A percentile compares a stretch with the other conserved stretches of the same genome.
These are phyloP conservation scores for Rousettus madagascariensis DNA, from an alignment of 2,797 vertebrate genomes.

Conservation along the genomic window DNA sequence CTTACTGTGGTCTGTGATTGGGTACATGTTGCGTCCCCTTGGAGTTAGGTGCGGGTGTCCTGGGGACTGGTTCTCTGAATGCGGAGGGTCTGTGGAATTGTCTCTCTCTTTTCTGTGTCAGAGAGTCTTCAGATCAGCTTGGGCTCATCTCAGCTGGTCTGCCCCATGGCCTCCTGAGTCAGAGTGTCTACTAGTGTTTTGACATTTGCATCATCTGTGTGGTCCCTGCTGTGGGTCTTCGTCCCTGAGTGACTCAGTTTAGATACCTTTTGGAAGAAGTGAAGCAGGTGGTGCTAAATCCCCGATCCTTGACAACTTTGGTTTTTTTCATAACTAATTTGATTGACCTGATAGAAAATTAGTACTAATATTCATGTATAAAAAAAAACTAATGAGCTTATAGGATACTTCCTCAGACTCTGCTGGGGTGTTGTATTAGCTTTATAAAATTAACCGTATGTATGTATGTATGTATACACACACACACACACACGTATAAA, in stretches of 20 bases:
- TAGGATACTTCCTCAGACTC: neutral
- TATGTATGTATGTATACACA: too few relatives aligned
- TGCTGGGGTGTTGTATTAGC: neutral
- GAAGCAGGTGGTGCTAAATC: neutral
- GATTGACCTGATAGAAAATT: neutral
- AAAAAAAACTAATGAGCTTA: neutral
- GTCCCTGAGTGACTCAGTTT: neutral
- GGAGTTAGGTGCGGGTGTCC: neutral
- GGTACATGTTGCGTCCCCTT: neutral
- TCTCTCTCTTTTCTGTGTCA: neutral
- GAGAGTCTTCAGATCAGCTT: neutral
- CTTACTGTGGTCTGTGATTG: neutral
- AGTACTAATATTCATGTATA: conserved; percentile 45
- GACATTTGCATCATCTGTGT: neutral
- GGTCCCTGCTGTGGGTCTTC: neutral
- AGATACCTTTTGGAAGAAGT: neutral
- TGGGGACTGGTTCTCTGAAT: neutral
- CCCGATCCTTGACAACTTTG: neutral
- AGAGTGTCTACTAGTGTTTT: neutral
- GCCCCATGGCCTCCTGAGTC: neutral
- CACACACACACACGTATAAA: too few relatives aligned
- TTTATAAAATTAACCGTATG: neutral
- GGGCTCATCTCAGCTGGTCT: neutral
- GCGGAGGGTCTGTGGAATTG: neutral
- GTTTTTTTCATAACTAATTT: neutral